Evolutionary conservation across 1,140 invertebrate genomes (phyloP).

Genomic region (Lordiphosa mommai): DNA sequence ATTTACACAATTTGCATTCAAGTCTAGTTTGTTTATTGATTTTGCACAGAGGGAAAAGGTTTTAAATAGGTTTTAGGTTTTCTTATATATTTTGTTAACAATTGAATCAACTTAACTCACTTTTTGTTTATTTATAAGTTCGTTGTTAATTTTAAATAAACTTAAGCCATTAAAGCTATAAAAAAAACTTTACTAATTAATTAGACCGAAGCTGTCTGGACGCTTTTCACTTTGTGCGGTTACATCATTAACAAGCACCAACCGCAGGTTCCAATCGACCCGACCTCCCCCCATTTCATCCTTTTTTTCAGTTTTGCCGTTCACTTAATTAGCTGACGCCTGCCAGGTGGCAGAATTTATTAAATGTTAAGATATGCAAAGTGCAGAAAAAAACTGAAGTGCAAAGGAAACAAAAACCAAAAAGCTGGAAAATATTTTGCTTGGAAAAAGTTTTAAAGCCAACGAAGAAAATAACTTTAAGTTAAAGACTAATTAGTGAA

Average conservation of each 20-base stretch:
- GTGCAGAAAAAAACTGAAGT: background rate
- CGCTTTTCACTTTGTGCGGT: conserved; percentile 42
- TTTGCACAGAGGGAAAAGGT: conserved; percentile 26
- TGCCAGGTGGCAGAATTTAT: conserved; percentile 23
- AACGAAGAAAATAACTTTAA: conserved; percentile 1
- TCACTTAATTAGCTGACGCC: conserved; percentile 48
- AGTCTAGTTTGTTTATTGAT: conserved; percentile 39
- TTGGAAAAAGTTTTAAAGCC: background rate
- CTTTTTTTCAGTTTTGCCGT: conserved; percentile 22
- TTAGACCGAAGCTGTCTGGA: conserved; percentile 36
- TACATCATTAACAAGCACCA: conserved; percentile 35
- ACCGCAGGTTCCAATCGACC: conserved; percentile 12
- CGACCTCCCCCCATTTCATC: conserved; percentile 9
- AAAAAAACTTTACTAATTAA: conserved; percentile 39
- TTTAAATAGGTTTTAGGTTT: too few species aligned
- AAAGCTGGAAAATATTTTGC: background rate
- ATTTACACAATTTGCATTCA: conserved; percentile 4
- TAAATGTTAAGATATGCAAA: conserved; percentile 34
- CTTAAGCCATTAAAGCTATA: conserved; percentile 5
- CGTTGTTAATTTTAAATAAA: conserved; percentile 12
- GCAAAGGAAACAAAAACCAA: conserved; percentile 3
- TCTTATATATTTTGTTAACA: background rate
- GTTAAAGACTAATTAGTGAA: conserved; percentile 21
- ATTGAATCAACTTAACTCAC: background rate
- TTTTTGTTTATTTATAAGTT: background rate